Percentiles rank a stretch among this genome's conserved stretches.
Evolutionary conservation across 2,113 vertebrate genomes (phyloP).

Genomic region (Motacilla alba): DNA sequence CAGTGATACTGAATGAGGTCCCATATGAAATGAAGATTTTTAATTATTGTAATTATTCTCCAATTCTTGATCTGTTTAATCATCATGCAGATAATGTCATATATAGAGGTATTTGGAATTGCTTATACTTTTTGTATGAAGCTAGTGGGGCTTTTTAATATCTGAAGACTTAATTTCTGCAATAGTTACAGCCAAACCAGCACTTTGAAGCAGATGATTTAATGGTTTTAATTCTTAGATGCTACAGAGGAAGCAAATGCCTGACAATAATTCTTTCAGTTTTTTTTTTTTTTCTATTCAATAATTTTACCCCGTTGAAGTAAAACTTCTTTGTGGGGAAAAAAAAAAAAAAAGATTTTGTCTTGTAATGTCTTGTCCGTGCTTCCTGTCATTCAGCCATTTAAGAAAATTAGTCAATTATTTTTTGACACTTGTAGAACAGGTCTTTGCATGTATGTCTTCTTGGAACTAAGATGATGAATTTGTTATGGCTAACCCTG

Average conservation of each 20-base stretch:
- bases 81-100: neutral
- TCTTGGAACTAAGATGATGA: neutral
- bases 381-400: neutral
- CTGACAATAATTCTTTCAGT: neutral
- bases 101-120: neutral
- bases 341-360: no score
- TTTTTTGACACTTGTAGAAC: neutral
- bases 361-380: neutral
- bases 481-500: neutral
- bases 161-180: neutral
- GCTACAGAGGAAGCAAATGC: neutral
- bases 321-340: neutral
- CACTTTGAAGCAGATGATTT: neutral
- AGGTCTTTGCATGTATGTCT: neutral
- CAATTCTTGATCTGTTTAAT: neutral
- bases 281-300: neutral
- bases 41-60: neutral
- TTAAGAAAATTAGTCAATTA: neutral
- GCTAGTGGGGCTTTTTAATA: neutral
- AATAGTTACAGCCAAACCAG: neutral
- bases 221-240: neutral
- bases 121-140: neutral
- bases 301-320: neutral
- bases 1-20: neutral
- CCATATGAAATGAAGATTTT: neutral